Evolutionary conservation across 2,113 vertebrate species (phyloP).

Genomic region (Rhynchomys soricoides): DNA sequence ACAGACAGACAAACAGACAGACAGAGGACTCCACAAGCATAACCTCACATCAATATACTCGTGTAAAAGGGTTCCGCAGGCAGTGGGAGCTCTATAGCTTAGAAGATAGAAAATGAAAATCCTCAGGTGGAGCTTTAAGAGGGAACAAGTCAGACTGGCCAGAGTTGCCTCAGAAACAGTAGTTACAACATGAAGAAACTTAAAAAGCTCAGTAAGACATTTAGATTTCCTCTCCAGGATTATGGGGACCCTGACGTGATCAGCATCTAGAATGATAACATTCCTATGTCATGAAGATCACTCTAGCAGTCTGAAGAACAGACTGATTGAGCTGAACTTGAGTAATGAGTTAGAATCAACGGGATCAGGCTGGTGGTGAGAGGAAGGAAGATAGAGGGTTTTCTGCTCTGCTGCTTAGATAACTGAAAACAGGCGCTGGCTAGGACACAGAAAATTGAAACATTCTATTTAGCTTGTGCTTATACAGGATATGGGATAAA

Average conservation of each 20-base stretch:
- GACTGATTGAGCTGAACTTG: background rate
- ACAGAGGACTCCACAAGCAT: background rate
- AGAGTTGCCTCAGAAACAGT: background rate
- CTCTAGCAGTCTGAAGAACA: background rate
- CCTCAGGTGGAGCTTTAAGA: background rate
- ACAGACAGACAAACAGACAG: background rate
- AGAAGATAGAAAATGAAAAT: background rate
- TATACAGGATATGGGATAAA: background rate
- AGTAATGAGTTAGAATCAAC: background rate
- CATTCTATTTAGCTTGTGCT: slow-evolving; percentile 6
- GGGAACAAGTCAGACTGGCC: background rate
- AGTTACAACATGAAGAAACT: background rate
- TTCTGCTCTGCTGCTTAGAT: background rate
- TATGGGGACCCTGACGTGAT: background rate
- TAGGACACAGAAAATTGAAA: background rate
- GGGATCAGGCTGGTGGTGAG: background rate
- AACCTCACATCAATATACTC: background rate
- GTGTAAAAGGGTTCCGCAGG: background rate
- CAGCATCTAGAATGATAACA: background rate
- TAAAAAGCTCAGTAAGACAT: background rate
- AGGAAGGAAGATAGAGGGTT: background rate
- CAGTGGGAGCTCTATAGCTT: background rate
- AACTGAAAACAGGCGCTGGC: background rate
- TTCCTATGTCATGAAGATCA: background rate
- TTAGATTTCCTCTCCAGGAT: background rate